Evolutionary conservation across 2,888 invertebrate species (phyloP), one percentile per base, ranked within the genome.

Genomic region (Lottia gigantea): DNA sequence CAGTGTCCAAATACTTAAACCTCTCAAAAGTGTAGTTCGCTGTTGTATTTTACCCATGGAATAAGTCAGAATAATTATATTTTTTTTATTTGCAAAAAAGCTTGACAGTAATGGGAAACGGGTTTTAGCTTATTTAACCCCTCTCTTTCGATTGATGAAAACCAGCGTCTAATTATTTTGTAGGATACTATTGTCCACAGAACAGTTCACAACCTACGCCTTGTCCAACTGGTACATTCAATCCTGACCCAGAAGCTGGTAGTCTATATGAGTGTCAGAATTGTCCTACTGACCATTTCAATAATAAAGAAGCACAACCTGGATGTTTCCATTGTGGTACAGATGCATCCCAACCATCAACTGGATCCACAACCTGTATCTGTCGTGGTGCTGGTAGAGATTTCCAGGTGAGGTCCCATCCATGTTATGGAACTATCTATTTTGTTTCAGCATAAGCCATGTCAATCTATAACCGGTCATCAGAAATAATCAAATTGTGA

Each of bases 141-240:
- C n/a, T 46, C 19, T 62, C 63, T 16, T 46, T n/a, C n/a, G n/a
- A n/a, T n/a, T n/a, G n/a, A n/a, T n/a, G n/a, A n/a, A n/a, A n/a
- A n/a, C n/a, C n/a, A n/a, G n/a, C n/a, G n/a, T n/a, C n/a, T n/a
- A n/a, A n/a, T n/a, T 11, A 19, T 15, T 47, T 6, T 67, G 11
- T 77, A 85, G 87, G 87, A 63, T 84, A 86, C 74, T 87, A 87
- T 75, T 86, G 86, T 70, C 87, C 87, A 11, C 73, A 78, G 71
- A 78, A 75, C 19, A 83, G 83, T 62, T 80, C 78, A 0, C 67
- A 63, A 7, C 80, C 85, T 0, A 82, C 80, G 7, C 79, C 84
- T 1, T 87, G 87, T 71, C 86, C 86, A 1, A 73, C 70, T 8
- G 87, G 87, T 7, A 79, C 79, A 4, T 83, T 79, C 78, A 83